Conservation (phyloP, 2,797 vertebrate species). For the Cuculus canorus region DNA sequence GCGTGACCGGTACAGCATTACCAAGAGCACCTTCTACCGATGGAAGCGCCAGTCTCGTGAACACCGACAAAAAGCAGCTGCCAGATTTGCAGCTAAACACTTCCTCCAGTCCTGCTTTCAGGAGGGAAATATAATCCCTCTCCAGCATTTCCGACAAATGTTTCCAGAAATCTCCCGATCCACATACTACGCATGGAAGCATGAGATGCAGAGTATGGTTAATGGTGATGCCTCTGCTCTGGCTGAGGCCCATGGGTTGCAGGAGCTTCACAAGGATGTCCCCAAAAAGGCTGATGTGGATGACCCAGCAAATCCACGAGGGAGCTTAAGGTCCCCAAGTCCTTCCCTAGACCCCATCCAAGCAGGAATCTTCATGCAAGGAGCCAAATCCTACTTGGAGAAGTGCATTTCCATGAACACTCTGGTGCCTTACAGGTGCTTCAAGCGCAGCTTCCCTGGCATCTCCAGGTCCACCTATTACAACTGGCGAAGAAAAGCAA, state of each 20-base stretch:
- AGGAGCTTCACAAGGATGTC: slow-evolving; percentile 73
- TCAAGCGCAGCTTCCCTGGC: slow-evolving; percentile 91
- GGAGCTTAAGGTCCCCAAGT: slow-evolving; percentile 63
- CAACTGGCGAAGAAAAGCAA: slow-evolving; percentile 95
- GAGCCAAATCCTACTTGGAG: slow-evolving; percentile 90
- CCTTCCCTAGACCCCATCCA: slow-evolving; percentile 42
- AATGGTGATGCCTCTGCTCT: slow-evolving; percentile 63
- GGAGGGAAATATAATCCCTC: slow-evolving; percentile 85
- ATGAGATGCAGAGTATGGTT: slow-evolving; percentile 83
- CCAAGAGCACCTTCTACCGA: slow-evolving; percentile 94
- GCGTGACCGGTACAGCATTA: slow-evolving; percentile 88
- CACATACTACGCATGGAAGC: slow-evolving; percentile 96
- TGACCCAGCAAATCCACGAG: slow-evolving; percentile 43
- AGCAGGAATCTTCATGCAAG: slow-evolving; percentile 85
- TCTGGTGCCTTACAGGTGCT: slow-evolving; percentile 89
- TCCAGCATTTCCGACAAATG: slow-evolving; percentile 90
- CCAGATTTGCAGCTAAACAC: slow-evolving; percentile 93
- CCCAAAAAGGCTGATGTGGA: slow-evolving; percentile 78
- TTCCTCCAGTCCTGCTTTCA: slow-evolving; percentile 90
- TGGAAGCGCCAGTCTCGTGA: slow-evolving; percentile 93
- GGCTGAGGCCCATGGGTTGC: slow-evolving; percentile 57
- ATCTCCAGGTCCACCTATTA: slow-evolving; percentile 96
- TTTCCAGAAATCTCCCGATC: slow-evolving; percentile 95
- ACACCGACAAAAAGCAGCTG: slow-evolving; percentile 87
- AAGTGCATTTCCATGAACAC: slow-evolving; percentile 90